Evolutionary conservation across 2,888 invertebrate genomes (phyloP), one percentile per base, ranked within the genome.

Genomic region (Sympetrum striolatum): DNA sequence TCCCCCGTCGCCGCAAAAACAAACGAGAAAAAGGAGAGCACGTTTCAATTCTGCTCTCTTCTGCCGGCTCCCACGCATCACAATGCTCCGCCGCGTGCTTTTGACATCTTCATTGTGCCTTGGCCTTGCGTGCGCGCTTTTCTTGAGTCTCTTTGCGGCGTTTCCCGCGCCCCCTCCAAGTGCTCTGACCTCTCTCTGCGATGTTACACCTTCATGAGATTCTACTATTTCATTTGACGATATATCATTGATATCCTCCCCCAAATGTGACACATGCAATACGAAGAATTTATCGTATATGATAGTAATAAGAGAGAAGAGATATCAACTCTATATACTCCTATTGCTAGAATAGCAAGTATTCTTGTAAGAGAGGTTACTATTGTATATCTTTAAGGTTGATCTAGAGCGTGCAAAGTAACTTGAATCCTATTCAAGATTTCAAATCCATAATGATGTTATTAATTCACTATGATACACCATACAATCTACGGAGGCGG

Each of bases 51-150:
- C 48, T 44, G 18, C 35, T 22, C 37, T 31, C 53, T 53, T 44
- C 53, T 82, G 31, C 31, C 58, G 58, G 60, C 60, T 86, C 86
- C 39, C 86, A 60, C 86, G 86, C 86, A 86, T 86, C 86, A 64
- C 86, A 86, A 86, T 86, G 86, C 58, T 58, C 82, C 35, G 82
- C 82, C 60, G 86, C 37, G 60, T 37, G 60, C 64, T 31, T 86
- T 86, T 86, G 86, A 86, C 86, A 39, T 86, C 86, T 86, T 86
- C 86, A 86, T 86, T 86, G 86, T 86, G 35, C 82, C 8, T 31
- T 35, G 82, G 82, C 82, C 86, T 86, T 86, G 86, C 73, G 37
- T 25, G 31, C 80, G 39, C 35, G n/a, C 39, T 44, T 80, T 22
- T 53, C 60, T 10, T 53, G 18, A 53, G 31, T 25, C 25, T 31